A percentile compares a stretch with the other conserved stretches of the same genome.
Conservation (phyloP, 1,140 invertebrate species). For the Diorhabda sublineata region DNA sequence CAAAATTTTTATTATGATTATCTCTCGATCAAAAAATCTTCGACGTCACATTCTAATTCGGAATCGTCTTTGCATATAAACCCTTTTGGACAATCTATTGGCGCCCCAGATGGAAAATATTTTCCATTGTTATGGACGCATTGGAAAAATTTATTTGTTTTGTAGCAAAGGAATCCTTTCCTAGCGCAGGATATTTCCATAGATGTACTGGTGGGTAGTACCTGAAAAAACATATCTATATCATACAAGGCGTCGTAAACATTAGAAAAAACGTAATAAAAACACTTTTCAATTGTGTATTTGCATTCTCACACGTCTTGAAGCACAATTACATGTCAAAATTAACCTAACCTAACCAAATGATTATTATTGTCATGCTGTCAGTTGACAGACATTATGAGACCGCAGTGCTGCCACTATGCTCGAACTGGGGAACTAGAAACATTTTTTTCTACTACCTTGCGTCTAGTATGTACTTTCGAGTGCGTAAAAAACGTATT, state of each 20-base stretch:
- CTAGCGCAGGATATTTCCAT: constrained; percentile 3
- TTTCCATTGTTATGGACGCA: constrained; percentile 7
- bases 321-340: too few relatives aligned
- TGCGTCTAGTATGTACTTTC: too few relatives aligned
- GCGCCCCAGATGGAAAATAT: neutral
- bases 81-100: constrained; percentile 8
- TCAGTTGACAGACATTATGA: too few relatives aligned
- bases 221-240: neutral
- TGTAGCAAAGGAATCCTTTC: constrained; percentile 12
- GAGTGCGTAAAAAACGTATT: too few relatives aligned
- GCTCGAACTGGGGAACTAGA: too few relatives aligned
- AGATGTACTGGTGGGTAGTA: neutral
- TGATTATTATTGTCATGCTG: too few relatives aligned
- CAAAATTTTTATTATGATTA: neutral
- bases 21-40: neutral
- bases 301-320: too few relatives aligned
- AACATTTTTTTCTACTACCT: too few relatives aligned
- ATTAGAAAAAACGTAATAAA: neutral
- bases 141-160: constrained; percentile 7
- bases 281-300: neutral
- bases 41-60: constrained; percentile 6
- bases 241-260: neutral
- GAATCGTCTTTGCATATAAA: constrained; percentile 1
- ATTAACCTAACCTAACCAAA: too few relatives aligned
- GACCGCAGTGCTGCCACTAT: too few relatives aligned